Evolutionary conservation across 2,113 vertebrate genomes (phyloP), one percentile per base, ranked within the genome.

Genomic region (Sphaerodactylus townsendi): DNA sequence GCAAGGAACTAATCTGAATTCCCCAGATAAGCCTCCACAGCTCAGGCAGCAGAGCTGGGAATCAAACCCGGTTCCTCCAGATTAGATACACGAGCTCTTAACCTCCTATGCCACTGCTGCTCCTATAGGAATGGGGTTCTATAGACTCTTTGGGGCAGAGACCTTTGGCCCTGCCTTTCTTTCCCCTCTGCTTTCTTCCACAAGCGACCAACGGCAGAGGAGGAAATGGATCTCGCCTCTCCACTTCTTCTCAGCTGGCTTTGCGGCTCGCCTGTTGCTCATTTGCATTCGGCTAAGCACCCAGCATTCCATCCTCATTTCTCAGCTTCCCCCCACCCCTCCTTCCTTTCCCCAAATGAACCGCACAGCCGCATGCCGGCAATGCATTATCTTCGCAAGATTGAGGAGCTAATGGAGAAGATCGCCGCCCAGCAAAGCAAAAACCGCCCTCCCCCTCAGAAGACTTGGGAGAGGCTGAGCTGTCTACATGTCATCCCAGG

Each of bases 341-440:
- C 94, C 90, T 91, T 88, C 88, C 87, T 72, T 87, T 89, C 84
- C 90, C 93, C 93, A 91, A 87, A 86, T 86, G 92, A 93, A 93
- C 91, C 84, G 90, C 91, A 89, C 78, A 92, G 90, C 90, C 91
- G 87, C 71, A 93, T 87, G 93, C 87, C 86, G 92, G 94, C 92
- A 94, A 91, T 95, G 96, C 95, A 95, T 96, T 97, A 96, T 94
- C 95, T 93, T 93, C 89, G 93, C 94, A 95, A 96, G 96, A 96
- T 91, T 96, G 95, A 96, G 94, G 94, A 95, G 94, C 96, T 95
- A 95, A 94, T 95, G 95, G 95, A 93, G 92, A 96, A 94, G 94
- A 95, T 94, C 95, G 92, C 70, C 30, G 53, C 87, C 83, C 90
- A 82, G 84, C 81, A 90, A 88, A 88, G 74, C 85, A 82, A 75